A percentile compares a stretch with the other conserved stretches of the same genome.
These are phyloP conservation scores for Paracentrotus lividus DNA, from an alignment of 53 echinoderm and acorn worm species.

Conservation along the genomic window DNA sequence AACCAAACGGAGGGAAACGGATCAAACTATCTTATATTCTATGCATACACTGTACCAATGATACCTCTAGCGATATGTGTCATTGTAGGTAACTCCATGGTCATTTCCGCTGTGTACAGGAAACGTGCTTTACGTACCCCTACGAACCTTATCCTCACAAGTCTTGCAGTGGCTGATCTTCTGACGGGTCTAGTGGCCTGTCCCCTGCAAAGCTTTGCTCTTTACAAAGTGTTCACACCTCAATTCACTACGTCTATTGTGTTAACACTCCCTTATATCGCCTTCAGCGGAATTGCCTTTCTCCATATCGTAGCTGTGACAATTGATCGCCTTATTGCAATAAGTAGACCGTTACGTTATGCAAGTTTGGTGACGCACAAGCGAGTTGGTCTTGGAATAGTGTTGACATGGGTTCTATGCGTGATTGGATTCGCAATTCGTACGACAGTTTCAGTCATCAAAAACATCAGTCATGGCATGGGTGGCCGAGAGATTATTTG, in stretches of 20 bases:
- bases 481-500: slow-evolving; percentile 1
- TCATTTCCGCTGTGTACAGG: slow-evolving; percentile 7
- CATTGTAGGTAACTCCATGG: not conserved
- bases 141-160: slow-evolving; percentile 12
- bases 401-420: not conserved
- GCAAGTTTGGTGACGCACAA: not conserved
- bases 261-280: not conserved
- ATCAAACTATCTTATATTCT: not conserved
- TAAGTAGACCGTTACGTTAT: slow-evolving; percentile 19
- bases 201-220: slow-evolving; percentile 7
- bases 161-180: slow-evolving; percentile 29
- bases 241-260: not conserved
- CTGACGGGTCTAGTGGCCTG: not conserved
- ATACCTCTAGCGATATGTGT: not conserved
- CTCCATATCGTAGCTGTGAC: slow-evolving; percentile 12
- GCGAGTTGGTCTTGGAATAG: slow-evolving; percentile 8
- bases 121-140: slow-evolving; percentile 6
- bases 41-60: not conserved
- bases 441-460: not conserved
- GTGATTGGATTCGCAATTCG: not conserved
- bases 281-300: slow-evolving; percentile 23
- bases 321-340: not conserved
- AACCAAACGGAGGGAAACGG: not conserved
- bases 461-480: not conserved
- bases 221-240: slow-evolving; percentile 5